These are phyloP conservation scores for Allophyes oxyacanthae DNA, from an alignment of 2,888 invertebrate species.

Conservation along the genomic window DNA sequence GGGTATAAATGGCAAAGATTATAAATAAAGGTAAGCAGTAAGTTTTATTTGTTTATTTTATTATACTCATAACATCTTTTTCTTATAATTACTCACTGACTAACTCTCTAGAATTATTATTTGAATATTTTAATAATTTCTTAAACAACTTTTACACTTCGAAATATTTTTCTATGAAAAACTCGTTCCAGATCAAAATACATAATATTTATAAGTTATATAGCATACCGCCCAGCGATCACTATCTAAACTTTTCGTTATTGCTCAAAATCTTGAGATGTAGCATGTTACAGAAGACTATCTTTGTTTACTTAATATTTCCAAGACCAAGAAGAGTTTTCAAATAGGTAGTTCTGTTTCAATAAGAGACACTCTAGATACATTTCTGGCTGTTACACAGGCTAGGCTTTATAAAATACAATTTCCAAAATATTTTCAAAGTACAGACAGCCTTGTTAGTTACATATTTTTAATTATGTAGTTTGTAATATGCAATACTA, in stretches of 20 bases:
- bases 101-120: slow-evolving; percentile 87
- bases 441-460: slow-evolving; percentile 66
- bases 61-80: slow-evolving; percentile 88
- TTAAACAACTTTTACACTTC: slow-evolving; percentile 82
- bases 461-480: slow-evolving; percentile 60
- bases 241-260: slow-evolving; percentile 59
- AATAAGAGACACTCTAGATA: slow-evolving; percentile 58
- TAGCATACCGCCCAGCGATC: slow-evolving; percentile 60
- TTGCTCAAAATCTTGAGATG: slow-evolving; percentile 59
- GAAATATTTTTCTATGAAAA: slow-evolving; percentile 81
- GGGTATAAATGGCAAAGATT: not conserved
- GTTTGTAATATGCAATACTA: slow-evolving; percentile 48
- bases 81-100: slow-evolving; percentile 85
- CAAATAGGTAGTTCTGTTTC: slow-evolving; percentile 34
- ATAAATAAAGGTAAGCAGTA: slow-evolving; percentile 15
- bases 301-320: slow-evolving; percentile 35
- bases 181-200: slow-evolving; percentile 80
- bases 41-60: slow-evolving; percentile 82
- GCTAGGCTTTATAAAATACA: slow-evolving; percentile 62
- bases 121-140: slow-evolving; percentile 86
- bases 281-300: slow-evolving; percentile 42
- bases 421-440: slow-evolving; percentile 65
- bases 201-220: slow-evolving; percentile 63
- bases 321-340: slow-evolving; percentile 40
- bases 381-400: slow-evolving; percentile 58